These are phyloP conservation scores for Bufo gargarizans DNA, from an alignment of 2,113 vertebrate species.

Conservation along the genomic window DNA sequence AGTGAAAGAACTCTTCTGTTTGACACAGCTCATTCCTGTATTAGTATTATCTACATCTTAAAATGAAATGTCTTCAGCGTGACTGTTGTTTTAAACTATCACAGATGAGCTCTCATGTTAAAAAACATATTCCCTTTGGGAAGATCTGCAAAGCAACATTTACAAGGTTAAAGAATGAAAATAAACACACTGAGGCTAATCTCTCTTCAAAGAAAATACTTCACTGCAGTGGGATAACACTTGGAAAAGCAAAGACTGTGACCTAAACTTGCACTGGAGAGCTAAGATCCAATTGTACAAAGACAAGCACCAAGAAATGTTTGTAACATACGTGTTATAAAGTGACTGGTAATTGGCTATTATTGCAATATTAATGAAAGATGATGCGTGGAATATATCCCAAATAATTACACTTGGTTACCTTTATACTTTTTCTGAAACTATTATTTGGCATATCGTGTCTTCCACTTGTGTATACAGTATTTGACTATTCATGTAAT, in stretches of 20 bases:
- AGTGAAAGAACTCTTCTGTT: background rate
- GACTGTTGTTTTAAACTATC: slow-evolving; percentile 29
- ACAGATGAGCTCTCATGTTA: slow-evolving; percentile 29
- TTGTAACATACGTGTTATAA: slow-evolving; percentile 1
- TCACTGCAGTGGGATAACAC: slow-evolving; percentile 41
- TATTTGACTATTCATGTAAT: background rate
- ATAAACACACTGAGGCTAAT: slow-evolving; percentile 54
- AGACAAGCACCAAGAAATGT: background rate
- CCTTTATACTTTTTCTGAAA: background rate
- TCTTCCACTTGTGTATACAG: background rate
- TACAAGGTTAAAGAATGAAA: slow-evolving; percentile 55
- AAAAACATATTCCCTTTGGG: slow-evolving; percentile 47
- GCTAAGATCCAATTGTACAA: slow-evolving; percentile 14
- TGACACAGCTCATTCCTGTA: background rate
- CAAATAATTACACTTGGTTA: background rate
- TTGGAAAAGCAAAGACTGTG: slow-evolving; percentile 38
- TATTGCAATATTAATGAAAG: no score
- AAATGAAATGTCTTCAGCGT: slow-evolving; percentile 20
- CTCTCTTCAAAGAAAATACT: slow-evolving; percentile 53
- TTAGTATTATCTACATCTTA: background rate
- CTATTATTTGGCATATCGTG: background rate
- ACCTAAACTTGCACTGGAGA: slow-evolving; percentile 33
- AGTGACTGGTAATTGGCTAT: no score
- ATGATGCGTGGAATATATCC: no score
- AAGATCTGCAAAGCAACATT: slow-evolving; percentile 46